A percentile compares a stretch with the other conserved stretches of the same genome.
Conservation (phyloP, 2,797 vertebrate species). For the Melanogrammus aeglefinus region DNA sequence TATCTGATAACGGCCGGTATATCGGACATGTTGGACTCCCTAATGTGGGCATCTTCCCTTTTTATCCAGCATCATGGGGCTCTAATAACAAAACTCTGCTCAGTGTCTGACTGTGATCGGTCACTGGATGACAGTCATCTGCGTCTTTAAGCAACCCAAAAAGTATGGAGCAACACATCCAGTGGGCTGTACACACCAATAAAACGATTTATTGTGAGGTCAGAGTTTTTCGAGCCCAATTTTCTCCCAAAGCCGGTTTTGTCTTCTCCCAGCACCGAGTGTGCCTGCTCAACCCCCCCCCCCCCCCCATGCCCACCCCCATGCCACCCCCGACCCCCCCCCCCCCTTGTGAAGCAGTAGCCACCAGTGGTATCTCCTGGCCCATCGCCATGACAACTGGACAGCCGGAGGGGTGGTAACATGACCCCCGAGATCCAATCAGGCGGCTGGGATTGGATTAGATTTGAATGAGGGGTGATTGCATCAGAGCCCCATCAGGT, state of each 20-base stretch:
- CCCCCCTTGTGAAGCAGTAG: neutral
- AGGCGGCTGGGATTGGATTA: constrained; percentile 57
- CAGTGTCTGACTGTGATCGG: too few species aligned
- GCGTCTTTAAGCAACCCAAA: neutral
- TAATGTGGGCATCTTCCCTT: too few species aligned
- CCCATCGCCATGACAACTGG: constrained; percentile 61
- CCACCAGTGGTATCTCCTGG: constrained; percentile 30
- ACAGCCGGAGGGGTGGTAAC: constrained; percentile 56
- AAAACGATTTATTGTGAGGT: neutral
- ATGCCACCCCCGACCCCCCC: neutral
- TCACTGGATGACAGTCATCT: too few species aligned
- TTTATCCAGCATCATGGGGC: too few species aligned
- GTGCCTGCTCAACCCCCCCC: too few species aligned
- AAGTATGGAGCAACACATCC: neutral
- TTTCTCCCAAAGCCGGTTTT: too few species aligned
- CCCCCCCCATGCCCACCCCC: neutral
- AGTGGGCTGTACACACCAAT: neutral
- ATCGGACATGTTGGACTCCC: too few species aligned
- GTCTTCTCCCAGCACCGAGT: too few species aligned
- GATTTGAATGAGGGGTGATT: constrained; percentile 67
- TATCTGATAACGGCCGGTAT: too few species aligned
- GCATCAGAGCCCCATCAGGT: constrained; percentile 64
- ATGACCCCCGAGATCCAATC: constrained; percentile 66
- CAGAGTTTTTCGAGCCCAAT: too few species aligned
- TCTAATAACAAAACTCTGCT: too few species aligned